Base-by-base conservation (phyloP, 2,888 invertebrate species). In the Drosophila paranaensis region DNA sequence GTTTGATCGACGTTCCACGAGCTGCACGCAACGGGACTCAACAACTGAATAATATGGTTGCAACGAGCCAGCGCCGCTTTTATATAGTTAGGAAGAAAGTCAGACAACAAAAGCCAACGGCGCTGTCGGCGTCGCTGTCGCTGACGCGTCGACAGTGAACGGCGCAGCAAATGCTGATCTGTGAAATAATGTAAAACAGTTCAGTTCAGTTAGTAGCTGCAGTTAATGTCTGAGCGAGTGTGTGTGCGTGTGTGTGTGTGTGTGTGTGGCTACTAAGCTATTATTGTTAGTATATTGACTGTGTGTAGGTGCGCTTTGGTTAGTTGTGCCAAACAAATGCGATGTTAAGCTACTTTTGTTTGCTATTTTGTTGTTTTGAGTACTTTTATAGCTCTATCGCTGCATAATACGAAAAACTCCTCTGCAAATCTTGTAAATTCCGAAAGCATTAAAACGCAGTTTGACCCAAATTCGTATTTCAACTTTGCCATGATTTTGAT, bases 21-120 rank as follows among this genome's bases (percentile, higher is more conserved):
- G 90, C 90, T 92, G 91, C 87, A 90, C 91, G 89, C 87, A 90
- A 90, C 91, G 91, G 92, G 91, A 92, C 91, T 92, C 90, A 90
- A 92, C 91, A 90, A 92, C 91, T 92, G 93, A 93, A 92, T 93
- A 92, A 93, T 93, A 88, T 91, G 87, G 90, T 83, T 91, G 83
- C 90, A 91, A 90, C 89, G 82, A 90, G 90, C 90, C 89, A 83
- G 82, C 77, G 89, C 83, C 78, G 91, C 93, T 93, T 93, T 92
- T 93, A 93, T 93, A 93, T 92, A 90, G 88, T 92, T 91, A 90
- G 92, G 92, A 93, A 92, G 93, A 93, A 93, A 93, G 93, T 92
- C 86, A 74, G 85, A 79, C 78, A 79, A 60, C 76, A 60, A 56
- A 56, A 55, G 75, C 61, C 67, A 42, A 50, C 69, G 57, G 66